Evolutionary conservation across 2,113 vertebrate genomes (phyloP), one percentile per base, ranked within the genome.

Genomic region (Pseudorhombus dupliciocellatus): DNA sequence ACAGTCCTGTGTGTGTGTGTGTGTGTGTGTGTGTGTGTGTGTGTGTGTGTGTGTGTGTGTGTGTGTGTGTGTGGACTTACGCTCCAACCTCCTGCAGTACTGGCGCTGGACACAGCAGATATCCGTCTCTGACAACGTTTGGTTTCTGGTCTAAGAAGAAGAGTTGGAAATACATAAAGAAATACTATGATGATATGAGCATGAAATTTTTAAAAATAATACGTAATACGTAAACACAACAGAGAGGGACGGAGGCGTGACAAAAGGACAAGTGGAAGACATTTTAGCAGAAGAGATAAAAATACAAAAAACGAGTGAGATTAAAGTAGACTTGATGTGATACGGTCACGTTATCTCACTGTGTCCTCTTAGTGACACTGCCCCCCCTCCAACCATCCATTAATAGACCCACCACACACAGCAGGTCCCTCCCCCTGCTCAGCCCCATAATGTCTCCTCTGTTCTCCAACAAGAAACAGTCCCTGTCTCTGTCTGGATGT

Each of bases 101-200:
- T 12, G 96, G 95, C 62, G 94, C 96, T 55, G 96, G 94, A 82
- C 97, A 99, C 85, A 98, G 92, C 82, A 99, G 89, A 84, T 95
- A 94, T 22, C 93, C 92, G 4, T 93, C 87, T 75, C 89, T 69
- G 50, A 95, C 92, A 1, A 89, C 91, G 31, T 91, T 94, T 30
- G 97, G 95, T 70, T 81, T 96, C 88, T 94, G 94, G 88, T 92
- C 97, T 99, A 85, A 25, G 90, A 80, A 90, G 42, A 83, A 69
- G 57, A 22, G 77, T 50, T 50, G 20, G 34, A 37, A 37, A 37
- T 9, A 37, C 34, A 37, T 11, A 11, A 81, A 90, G 28, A 83
- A 71, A 60, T 21, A 78, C 31, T 20, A 48, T 0, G 7, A n/a
- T n/a, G 4, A 48, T 2, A 77, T 1, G 68, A 2, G 60, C 5